Base-by-base conservation (phyloP, 2,113 vertebrate genomes). In the Phylloscopus whistleri region DNA sequence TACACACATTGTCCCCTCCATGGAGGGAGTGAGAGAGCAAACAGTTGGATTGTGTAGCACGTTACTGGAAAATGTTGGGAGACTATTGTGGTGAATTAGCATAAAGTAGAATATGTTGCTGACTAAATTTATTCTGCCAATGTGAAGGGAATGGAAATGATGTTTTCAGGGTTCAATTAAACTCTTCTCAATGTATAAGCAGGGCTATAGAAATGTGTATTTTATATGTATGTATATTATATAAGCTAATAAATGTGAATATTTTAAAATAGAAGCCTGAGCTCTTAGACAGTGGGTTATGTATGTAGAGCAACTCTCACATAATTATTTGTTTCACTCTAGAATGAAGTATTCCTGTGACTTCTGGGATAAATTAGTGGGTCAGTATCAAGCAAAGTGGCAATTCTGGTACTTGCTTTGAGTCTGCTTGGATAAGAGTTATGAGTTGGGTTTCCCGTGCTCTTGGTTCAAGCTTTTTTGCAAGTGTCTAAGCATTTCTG, bases 151-250 rank as follows among this genome's bases (percentile, higher is more conserved):
- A 48, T 66, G 63, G 35, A 93, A 77, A 66, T 62, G 55, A 33
- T 27, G 23, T 89, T 93, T 94, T 82, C 63, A 74, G 90, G 59
- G 52, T 84, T 90, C 89, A 64, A 41, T 90, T 97, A 87, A 87
- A 78, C 52, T 80, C 66, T 83, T 87, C 37, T 90, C 56, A 79
- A 37, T 48, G 35, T 82, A 72, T 90, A 87, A 93, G 52, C 23
- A 68, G 41, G 35, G 16, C 62, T 82, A 33, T 4, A 82, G 75
- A 73, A 66, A 49, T 75, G 19, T 78, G 1, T 89, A 26, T 69
- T 90, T 87, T 84, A 16, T 80, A 39, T 87, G 35, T 31, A 35
- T 68, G 60, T 80, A 6, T 86, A 46, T 92, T 83, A 88, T 68
- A 87, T 76, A 70, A 53, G 51, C 53, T 92, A 95, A 90, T 90